Evolutionary conservation across 2,888 invertebrate genomes (phyloP).

Genomic region (Iphiclides podalirius): DNA sequence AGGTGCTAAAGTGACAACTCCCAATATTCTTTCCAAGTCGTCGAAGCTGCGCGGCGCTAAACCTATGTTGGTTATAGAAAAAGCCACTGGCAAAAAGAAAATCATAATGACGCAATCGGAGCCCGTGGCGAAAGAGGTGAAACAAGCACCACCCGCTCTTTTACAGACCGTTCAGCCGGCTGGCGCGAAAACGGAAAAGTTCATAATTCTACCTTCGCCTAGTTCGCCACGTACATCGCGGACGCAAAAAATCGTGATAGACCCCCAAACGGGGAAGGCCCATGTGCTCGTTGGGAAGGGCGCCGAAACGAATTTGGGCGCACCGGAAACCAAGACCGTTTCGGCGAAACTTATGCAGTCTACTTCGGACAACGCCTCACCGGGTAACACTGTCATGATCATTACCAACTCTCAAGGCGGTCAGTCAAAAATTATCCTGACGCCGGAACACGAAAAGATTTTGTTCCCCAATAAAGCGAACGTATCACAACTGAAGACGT

Average conservation of each 20-base stretch:
- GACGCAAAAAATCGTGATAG: constrained; percentile 71
- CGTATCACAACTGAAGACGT: constrained; percentile 58
- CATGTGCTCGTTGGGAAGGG: constrained; percentile 63
- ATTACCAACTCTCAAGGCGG: constrained; percentile 82
- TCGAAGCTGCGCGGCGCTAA: constrained; percentile 67
- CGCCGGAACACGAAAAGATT: constrained; percentile 81
- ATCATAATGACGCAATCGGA: constrained; percentile 68
- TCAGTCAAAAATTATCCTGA: constrained; percentile 80
- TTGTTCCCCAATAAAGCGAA: constrained; percentile 75
- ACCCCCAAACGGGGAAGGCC: constrained; percentile 71
- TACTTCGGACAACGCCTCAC: constrained; percentile 49
- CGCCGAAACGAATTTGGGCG: constrained; percentile 38
- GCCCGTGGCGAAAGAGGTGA: constrained; percentile 55
- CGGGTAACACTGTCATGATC: constrained; percentile 82
- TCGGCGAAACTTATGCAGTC: constrained; percentile 64
- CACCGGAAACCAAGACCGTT: constrained; percentile 56
- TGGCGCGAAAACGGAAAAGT: constrained; percentile 60
- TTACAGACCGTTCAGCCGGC: constrained; percentile 51
- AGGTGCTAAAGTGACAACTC: constrained; percentile 58
- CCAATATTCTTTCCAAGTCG: constrained; percentile 74
- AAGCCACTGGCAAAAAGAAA: constrained; percentile 70
- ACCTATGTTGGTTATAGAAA: constrained; percentile 71
- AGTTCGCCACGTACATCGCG: constrained; percentile 56
- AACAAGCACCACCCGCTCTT: constrained; percentile 42
- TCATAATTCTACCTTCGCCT: constrained; percentile 65